phyloP scores from a whole-genome alignment of 2,797 vertebrate species.

The Gymnopithys bicolor region DNA sequence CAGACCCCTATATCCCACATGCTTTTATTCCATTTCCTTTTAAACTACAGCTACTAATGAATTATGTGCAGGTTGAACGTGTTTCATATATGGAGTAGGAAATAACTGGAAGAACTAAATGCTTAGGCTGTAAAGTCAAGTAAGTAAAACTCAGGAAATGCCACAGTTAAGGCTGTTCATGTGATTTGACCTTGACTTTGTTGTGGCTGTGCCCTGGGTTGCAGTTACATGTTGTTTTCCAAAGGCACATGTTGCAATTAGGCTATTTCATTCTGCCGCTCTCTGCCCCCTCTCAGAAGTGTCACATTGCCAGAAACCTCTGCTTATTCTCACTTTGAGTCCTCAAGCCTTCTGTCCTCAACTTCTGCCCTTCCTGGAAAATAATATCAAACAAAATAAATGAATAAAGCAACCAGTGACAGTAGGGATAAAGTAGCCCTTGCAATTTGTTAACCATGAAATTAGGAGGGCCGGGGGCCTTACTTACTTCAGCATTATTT shows the following conservation, averaged over 20 bases:
- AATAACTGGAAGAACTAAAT: neutral
- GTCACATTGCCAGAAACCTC: neutral
- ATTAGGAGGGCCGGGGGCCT: neutral
- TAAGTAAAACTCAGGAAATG: conserved; percentile 36
- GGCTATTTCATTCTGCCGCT: neutral
- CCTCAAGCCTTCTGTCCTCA: neutral
- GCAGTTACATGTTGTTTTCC: neutral
- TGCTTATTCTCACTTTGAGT: neutral
- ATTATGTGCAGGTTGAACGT: neutral
- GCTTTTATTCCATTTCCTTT: conserved; percentile 8
- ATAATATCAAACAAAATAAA: neutral
- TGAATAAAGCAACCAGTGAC: neutral
- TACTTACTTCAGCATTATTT: neutral
- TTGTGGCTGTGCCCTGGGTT: neutral
- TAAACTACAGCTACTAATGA: neutral
- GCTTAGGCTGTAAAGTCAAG: neutral
- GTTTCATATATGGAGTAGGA: conserved; percentile 18
- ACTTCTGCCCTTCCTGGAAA: neutral
- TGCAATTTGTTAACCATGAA: neutral
- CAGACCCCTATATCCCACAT: neutral
- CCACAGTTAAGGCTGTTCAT: neutral
- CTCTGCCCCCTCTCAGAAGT: neutral
- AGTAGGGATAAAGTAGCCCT: neutral
- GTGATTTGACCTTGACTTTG: conserved; percentile 28
- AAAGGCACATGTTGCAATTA: neutral